These are phyloP conservation scores for Hirtodrosophila histrioides DNA, from an alignment of 2,888 invertebrate genomes.

Conservation along the genomic window DNA sequence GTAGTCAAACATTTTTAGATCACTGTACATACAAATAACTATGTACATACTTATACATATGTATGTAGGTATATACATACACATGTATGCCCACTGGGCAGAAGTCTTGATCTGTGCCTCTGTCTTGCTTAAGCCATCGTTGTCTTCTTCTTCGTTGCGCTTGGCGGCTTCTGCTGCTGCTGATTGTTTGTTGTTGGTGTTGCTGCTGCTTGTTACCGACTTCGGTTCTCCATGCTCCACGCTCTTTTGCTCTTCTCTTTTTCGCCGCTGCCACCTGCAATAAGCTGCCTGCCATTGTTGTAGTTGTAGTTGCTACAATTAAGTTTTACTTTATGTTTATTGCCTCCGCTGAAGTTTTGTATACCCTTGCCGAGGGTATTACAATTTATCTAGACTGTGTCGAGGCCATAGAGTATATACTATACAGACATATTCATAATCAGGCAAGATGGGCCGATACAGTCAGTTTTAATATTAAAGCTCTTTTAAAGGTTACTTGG, in stretches of 20 bases:
- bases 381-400: too few relatives aligned
- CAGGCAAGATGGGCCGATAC: too few relatives aligned
- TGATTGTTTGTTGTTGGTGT: constrained; percentile 27
- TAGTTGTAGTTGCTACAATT: constrained; percentile 65
- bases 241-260: constrained; percentile 38
- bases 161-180: constrained; percentile 70
- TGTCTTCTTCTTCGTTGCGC: constrained; percentile 62
- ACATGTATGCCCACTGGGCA: constrained; percentile 47
- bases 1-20: too few relatives aligned
- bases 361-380: too few relatives aligned
- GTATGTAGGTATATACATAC: constrained; percentile 5
- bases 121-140: constrained; percentile 41
- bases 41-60: not conserved
- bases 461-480: too few relatives aligned
- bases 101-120: constrained; percentile 56
- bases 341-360: constrained; percentile 42
- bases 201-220: constrained; percentile 30
- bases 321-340: constrained; percentile 74
- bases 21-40: too few relatives aligned
- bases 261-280: constrained; percentile 38
- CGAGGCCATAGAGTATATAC: too few relatives aligned
- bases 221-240: constrained; percentile 15
- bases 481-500: too few relatives aligned
- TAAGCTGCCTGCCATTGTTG: constrained; percentile 21
- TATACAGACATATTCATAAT: too few relatives aligned